Evolutionary conservation across 1,140 invertebrate genomes (phyloP).

Genomic region (Bombus fervidus): DNA sequence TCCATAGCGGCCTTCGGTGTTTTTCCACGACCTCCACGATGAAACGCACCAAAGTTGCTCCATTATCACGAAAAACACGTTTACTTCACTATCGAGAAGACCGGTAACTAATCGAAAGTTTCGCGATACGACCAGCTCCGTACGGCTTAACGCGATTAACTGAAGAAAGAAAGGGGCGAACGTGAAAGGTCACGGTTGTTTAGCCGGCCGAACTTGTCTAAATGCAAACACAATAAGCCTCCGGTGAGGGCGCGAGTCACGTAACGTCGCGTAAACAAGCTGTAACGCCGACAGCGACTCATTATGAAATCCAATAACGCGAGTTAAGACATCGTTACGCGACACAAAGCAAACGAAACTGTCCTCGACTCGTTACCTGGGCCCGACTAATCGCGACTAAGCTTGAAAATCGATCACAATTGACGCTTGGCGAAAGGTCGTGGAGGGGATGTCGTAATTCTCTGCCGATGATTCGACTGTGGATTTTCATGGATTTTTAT

Average conservation of each 20-base stretch:
- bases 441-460: too few species aligned
- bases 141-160: background rate
- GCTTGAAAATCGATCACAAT: background rate
- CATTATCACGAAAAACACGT: background rate
- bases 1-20: background rate
- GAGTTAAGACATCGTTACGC: constrained; percentile 45
- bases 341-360: background rate
- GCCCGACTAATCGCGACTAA: background rate
- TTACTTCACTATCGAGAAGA: background rate
- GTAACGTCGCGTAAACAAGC: constrained; percentile 37
- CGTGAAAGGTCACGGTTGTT: background rate
- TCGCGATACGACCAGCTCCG: background rate
- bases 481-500: too few species aligned
- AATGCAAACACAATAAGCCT: constrained; percentile 53
- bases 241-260: constrained; percentile 14
- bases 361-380: background rate
- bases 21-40: background rate
- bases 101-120: background rate
- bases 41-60: background rate
- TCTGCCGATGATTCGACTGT: too few species aligned
- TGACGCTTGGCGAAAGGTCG: background rate
- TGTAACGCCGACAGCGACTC: constrained; percentile 14
- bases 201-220: constrained; percentile 9
- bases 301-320: constrained; percentile 53
- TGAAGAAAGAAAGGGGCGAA: constrained; percentile 1